Percentiles rank a stretch among this genome's conserved stretches.
These are phyloP conservation scores for Ennomos quercinarius DNA, from an alignment of 2,888 invertebrate genomes.

Conservation along the genomic window DNA sequence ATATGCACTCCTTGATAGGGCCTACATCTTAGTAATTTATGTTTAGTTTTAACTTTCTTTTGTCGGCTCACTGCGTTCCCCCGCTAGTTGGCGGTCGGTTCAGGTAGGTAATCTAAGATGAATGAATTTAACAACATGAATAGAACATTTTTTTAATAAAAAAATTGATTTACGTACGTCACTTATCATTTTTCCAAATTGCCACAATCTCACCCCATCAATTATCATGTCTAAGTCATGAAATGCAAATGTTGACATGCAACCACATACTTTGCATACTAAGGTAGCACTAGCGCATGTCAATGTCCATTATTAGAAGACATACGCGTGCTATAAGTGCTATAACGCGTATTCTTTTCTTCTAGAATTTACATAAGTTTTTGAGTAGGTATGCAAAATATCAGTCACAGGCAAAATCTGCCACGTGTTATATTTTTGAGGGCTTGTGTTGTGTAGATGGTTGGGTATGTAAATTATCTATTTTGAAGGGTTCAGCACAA, in stretches of 20 bases:
- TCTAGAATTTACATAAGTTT: conserved; percentile 1
- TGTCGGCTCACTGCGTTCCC: too few relatives aligned
- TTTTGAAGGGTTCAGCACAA: too few relatives aligned
- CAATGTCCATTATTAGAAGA: conserved; percentile 18
- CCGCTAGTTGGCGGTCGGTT: too few relatives aligned
- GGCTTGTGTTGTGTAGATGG: neutral
- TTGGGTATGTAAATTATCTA: too few relatives aligned
- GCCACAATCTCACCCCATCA: conserved; percentile 10
- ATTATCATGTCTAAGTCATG: conserved; percentile 9
- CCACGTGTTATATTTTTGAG: neutral
- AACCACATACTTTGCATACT: conserved; percentile 13
- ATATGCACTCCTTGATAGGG: too few relatives aligned
- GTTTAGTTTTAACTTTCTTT: too few relatives aligned
- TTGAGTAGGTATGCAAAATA: conserved; percentile 1
- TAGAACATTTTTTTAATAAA: too few relatives aligned
- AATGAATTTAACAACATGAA: too few relatives aligned
- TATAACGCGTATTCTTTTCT: neutral
- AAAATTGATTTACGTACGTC: too few relatives aligned
- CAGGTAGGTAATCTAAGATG: too few relatives aligned
- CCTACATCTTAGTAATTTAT: too few relatives aligned
- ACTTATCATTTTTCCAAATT: neutral
- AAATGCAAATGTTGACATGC: conserved; percentile 24
- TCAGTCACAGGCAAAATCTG: too few relatives aligned
- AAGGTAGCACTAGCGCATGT: conserved; percentile 6
- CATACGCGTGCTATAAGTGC: neutral